Conservation (phyloP, 1,140 invertebrate species). For the Formica exsecta region DNA sequence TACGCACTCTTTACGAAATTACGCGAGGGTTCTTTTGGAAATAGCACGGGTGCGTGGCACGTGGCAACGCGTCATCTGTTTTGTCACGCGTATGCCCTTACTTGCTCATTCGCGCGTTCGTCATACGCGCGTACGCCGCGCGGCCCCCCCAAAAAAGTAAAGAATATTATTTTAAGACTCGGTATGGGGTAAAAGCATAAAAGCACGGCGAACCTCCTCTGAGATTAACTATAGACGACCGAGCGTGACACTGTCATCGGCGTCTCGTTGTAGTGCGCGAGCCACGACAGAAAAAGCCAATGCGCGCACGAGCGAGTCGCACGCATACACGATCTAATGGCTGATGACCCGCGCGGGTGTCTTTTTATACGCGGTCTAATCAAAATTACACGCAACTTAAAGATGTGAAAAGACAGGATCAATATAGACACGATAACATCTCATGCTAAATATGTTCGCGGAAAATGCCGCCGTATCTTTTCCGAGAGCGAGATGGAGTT, state of each 20-base stretch:
- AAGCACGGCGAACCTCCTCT: constrained; percentile 84
- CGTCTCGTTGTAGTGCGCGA: constrained; percentile 47
- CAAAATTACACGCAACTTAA: not conserved
- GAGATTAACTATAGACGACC: constrained; percentile 81
- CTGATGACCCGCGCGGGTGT: not conserved
- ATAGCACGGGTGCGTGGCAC: constrained; percentile 78
- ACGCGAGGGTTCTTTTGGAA: constrained; percentile 64
- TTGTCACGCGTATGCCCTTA: constrained; percentile 78
- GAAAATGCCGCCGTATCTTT: not conserved
- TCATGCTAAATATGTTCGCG: not conserved
- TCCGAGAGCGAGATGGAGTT: not conserved
- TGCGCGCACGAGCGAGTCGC: constrained; percentile 58
- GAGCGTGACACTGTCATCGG: constrained; percentile 67
- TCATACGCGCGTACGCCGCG: constrained; percentile 71
- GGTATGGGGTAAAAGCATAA: constrained; percentile 84
- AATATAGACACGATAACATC: not conserved
- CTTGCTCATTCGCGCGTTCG: constrained; percentile 64
- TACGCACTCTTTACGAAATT: constrained; percentile 44
- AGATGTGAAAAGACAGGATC: not conserved
- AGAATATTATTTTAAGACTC: constrained; percentile 86
- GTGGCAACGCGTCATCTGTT: constrained; percentile 73
- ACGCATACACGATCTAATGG: not conserved
- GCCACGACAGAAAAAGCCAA: constrained; percentile 66
- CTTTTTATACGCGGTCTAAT: not conserved
- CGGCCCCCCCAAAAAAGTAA: constrained; percentile 79